phyloP scores from a whole-genome alignment of 2,797 vertebrate genomes.

The Borostomias antarcticus region DNA sequence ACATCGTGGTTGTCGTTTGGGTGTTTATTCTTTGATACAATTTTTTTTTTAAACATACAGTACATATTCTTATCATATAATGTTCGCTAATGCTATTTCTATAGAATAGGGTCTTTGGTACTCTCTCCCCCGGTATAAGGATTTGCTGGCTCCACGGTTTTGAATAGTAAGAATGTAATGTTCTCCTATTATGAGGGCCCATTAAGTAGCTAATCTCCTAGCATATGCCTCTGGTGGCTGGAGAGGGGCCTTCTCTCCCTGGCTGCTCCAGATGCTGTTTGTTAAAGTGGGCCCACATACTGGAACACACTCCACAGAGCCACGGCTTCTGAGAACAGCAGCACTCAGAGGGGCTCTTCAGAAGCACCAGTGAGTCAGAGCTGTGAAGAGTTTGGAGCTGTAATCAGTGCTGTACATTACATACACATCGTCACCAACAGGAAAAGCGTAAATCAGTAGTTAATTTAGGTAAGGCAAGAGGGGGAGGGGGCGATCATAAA shows the following conservation, averaged over 20 bases:
- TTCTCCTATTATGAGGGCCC: constrained; percentile 35
- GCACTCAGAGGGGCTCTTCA: background rate
- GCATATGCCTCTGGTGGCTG: constrained; percentile 15
- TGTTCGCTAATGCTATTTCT: background rate
- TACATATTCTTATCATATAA: no score
- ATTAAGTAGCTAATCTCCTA: constrained; percentile 53
- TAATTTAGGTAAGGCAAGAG: background rate
- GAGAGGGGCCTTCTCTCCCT: constrained; percentile 13
- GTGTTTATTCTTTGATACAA: no score
- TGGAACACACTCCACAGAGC: constrained; percentile 1
- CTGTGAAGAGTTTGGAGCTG: background rate
- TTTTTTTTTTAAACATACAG: no score
- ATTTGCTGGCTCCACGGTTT: constrained; percentile 13
- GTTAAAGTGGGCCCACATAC: constrained; percentile 7
- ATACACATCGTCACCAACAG: background rate
- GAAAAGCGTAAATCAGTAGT: background rate
- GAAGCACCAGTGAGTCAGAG: background rate
- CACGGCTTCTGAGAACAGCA: background rate
- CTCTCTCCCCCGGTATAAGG: background rate
- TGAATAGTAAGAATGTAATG: constrained; percentile 7
- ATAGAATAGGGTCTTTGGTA: background rate
- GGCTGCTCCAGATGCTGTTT: constrained; percentile 47
- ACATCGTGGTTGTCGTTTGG: no score
- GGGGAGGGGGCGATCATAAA: background rate
- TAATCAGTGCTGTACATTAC: background rate